phyloP scores from a whole-genome alignment of 2,888 invertebrate species.

The Drosophila infuscata region DNA sequence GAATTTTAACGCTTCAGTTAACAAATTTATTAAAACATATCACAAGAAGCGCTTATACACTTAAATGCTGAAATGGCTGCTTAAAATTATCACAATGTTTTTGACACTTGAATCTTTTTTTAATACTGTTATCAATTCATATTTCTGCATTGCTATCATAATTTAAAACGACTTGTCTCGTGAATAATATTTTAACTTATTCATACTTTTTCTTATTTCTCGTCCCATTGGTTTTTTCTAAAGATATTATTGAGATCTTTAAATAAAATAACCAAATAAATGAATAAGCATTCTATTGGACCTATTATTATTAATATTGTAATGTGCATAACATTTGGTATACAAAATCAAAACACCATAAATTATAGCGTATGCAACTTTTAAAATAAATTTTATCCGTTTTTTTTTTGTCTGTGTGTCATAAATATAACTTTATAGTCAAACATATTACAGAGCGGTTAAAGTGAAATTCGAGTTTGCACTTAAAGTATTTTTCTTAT shows the following conservation, averaged over 20 bases:
- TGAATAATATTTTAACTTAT: neutral
- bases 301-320: neutral
- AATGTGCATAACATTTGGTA: neutral
- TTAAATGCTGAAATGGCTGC: neutral
- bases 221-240: neutral
- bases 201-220: neutral
- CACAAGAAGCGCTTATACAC: neutral
- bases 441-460: conserved; percentile 9
- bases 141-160: neutral
- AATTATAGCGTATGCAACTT: conserved; percentile 37
- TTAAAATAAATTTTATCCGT: conserved; percentile 54
- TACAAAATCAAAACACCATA: neutral
- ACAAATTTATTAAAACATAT: conserved; percentile 46
- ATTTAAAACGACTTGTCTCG: neutral
- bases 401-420: conserved; percentile 48
- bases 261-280: neutral
- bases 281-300: neutral
- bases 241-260: neutral
- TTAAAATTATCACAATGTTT: neutral
- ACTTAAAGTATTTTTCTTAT: neutral
- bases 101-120: neutral
- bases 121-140: neutral
- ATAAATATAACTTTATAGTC: conserved; percentile 59
- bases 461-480: conserved; percentile 24
- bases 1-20: conserved; percentile 62